Evolutionary conservation across 2,888 invertebrate genomes (phyloP), one percentile per base, ranked within the genome.

Genomic region (Julus scanicus): DNA sequence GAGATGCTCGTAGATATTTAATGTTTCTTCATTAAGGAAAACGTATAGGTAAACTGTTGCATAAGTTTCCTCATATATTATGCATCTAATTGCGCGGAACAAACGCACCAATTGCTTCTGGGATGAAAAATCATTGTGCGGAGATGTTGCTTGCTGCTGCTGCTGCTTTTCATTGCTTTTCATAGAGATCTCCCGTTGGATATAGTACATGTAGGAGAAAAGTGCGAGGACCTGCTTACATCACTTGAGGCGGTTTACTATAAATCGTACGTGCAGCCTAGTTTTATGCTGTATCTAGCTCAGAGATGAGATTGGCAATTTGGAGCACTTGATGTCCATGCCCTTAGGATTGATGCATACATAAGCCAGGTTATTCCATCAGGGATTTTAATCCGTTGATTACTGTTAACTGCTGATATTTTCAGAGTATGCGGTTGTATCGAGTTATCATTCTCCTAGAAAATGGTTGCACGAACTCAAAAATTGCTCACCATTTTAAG

Each of bases 21-120:
- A 80, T 80, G 80, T 80, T 80, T 80, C 80, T 80, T 80, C 80
- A 80, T 80, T 80, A 80, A 17, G 80, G 80, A 37, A 80, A 80
- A 80, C 80, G 80, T 80, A 80, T 80, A 80, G 80, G 80, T 80
- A 80, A 80, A 80, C 80, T 80, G 80, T 80, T 80, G 80, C 80
- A 37, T 80, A 80, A 80, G 80, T 80, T 80, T 80, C 29, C 80
- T 37, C 80, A 80, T 80, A 80, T 80, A 80, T 80, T 80, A 80
- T 80, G 80, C 80, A 37, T 80, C 80, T 80, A 80, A 80, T 80
- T 80, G 80, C 80, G 37, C 80, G 80, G 80, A 80, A 80, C 80
- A 80, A 80, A 80, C 80, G 80, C 80, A 80, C 80, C 80, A 80
- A 80, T 80, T 80, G 80, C 80, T 80, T 48, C 80, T 80, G 80